phyloP scores from a whole-genome alignment of 1,140 invertebrate genomes.

The Eriocheir sinensis region DNA sequence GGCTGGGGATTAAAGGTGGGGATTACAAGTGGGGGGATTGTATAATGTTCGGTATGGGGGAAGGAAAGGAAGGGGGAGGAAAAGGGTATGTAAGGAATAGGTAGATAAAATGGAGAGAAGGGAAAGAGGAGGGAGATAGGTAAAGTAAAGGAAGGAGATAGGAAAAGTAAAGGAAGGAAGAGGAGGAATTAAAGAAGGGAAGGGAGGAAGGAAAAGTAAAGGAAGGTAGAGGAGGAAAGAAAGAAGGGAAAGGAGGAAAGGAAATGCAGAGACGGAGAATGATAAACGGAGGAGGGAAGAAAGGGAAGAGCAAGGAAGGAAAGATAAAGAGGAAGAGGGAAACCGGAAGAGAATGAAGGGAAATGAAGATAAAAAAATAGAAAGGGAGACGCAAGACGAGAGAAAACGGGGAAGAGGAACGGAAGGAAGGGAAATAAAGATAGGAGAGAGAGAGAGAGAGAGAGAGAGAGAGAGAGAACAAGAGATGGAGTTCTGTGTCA shows the following conservation, averaged over 20 bases:
- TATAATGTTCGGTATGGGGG: no score
- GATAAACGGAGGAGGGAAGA: constrained; percentile 42
- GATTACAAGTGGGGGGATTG: not conserved
- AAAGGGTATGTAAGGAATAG: no score
- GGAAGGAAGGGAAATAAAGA: constrained; percentile 1
- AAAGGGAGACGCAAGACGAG: not conserved
- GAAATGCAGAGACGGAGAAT: not conserved
- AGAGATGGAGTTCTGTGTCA: no score
- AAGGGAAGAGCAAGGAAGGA: constrained; percentile 3
- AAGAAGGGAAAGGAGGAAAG: not conserved
- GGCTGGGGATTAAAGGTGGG: not conserved
- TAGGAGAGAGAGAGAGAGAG: constrained; percentile 11
- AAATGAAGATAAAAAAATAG: not conserved
- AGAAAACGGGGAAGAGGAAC: not conserved
- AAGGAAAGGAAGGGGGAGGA: not conserved
- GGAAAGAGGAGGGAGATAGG: constrained; percentile 47
- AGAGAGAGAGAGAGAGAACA: not conserved
- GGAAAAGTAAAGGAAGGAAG: not conserved
- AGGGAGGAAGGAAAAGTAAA: not conserved
- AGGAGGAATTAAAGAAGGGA: not conserved
- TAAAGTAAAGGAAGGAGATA: not conserved
- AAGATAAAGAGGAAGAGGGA: not conserved
- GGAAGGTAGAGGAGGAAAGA: not conserved
- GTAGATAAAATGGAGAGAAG: no score
- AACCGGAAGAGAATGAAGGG: no score